Conservation (phyloP, 2,888 invertebrate species). For the Melipona beecheii region DNA sequence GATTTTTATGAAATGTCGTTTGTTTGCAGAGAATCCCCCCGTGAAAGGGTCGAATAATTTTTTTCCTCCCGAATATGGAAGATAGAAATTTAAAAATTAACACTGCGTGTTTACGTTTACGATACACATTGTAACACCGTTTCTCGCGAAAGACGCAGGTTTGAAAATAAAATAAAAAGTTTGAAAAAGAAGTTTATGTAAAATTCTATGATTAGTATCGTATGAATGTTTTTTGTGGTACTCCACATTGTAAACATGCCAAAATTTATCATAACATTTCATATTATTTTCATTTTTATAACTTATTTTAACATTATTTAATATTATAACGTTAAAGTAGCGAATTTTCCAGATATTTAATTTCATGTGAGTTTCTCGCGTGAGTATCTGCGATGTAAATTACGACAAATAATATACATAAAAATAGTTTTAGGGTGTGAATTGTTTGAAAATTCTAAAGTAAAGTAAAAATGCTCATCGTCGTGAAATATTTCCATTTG, state of each 20-base stretch:
- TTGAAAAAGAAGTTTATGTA: not conserved
- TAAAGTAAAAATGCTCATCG: not conserved
- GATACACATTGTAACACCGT: not conserved
- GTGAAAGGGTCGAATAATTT: not conserved
- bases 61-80: not conserved
- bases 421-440: not conserved
- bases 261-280: too few species aligned
- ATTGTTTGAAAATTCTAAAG: not conserved
- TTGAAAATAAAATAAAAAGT: not conserved
- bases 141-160: not conserved
- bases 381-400: not conserved
- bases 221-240: not conserved
- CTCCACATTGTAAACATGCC: too few species aligned
- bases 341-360: too few species aligned
- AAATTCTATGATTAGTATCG: not conserved
- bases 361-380: too few species aligned
- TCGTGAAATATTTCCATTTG: too few species aligned
- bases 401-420: not conserved
- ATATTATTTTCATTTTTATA: too few species aligned
- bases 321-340: not conserved
- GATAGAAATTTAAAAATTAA: not conserved
- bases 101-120: not conserved
- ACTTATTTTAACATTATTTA: too few species aligned
- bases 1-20: not conserved
- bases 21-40: not conserved